A percentile compares a stretch with the other conserved stretches of the same genome.
phyloP scores from a whole-genome alignment of 2,797 vertebrate species.

The Periophthalmus magnuspinnatus region DNA sequence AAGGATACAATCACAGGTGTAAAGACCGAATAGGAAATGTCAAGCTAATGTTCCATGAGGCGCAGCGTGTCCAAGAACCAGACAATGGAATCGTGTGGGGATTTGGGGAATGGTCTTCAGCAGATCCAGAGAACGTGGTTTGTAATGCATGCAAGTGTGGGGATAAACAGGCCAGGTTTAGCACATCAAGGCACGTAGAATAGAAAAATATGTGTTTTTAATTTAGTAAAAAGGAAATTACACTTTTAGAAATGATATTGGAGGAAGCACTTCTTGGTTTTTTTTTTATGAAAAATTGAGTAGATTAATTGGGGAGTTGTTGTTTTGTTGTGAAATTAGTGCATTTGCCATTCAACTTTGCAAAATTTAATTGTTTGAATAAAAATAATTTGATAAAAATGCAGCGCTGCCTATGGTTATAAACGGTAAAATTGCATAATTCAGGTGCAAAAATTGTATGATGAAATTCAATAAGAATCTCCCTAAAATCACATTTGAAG shows the following conservation, averaged over 20 bases:
- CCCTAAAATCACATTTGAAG: background rate
- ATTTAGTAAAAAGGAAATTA: background rate
- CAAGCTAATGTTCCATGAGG: slow-evolving; percentile 34
- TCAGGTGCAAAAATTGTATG: background rate
- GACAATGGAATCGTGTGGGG: background rate
- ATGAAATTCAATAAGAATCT: background rate
- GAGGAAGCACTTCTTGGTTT: background rate
- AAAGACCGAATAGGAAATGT: slow-evolving; percentile 45
- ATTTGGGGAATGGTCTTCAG: slow-evolving; percentile 7
- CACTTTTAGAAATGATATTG: background rate
- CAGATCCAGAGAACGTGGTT: background rate
- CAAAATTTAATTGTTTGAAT: background rate
- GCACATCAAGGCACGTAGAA: background rate
- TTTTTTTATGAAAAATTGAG: background rate
- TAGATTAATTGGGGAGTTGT: background rate
- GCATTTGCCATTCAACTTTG: background rate
- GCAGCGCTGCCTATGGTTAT: background rate
- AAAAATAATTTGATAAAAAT: background rate
- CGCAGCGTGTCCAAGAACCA: slow-evolving; percentile 34
- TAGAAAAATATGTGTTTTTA: background rate
- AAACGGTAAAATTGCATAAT: background rate
- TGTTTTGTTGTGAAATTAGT: background rate
- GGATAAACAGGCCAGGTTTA: slow-evolving; percentile 4
- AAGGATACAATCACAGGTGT: slow-evolving; percentile 38
- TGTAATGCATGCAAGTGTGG: slow-evolving; percentile 46